Conservation (phyloP, 1,140 invertebrate species). For the Megathymus violae region DNA sequence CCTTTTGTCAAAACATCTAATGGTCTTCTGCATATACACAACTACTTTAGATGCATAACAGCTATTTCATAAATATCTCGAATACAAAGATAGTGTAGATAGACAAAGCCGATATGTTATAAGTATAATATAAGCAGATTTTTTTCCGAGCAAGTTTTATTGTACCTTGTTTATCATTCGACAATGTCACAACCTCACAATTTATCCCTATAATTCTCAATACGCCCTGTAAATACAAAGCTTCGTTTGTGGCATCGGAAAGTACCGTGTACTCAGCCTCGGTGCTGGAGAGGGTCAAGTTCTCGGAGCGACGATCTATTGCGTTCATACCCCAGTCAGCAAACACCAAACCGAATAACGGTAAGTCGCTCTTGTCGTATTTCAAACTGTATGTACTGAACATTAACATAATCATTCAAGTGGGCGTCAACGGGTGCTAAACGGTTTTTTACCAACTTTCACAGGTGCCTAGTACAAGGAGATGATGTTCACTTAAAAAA, state of each 20-base stretch:
- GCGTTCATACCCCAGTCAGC: conserved; percentile 56
- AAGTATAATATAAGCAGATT: too few species aligned
- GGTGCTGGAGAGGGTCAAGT: conserved; percentile 35
- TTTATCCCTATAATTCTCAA: conserved; percentile 32
- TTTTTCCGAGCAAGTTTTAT: conserved; percentile 36
- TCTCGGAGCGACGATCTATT: conserved; percentile 50
- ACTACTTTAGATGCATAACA: conserved; percentile 37
- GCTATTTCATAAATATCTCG: conserved; percentile 35
- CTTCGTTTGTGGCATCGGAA: conserved; percentile 33
- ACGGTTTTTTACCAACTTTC: too few species aligned
- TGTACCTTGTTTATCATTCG: conserved; percentile 42
- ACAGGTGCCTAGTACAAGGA: too few species aligned
- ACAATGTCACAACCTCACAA: conserved; percentile 37
- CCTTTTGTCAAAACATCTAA: too few species aligned
- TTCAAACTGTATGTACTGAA: conserved; percentile 33
- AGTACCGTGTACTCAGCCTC: conserved; percentile 35
- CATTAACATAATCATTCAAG: too few species aligned
- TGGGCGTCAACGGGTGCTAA: too few species aligned
- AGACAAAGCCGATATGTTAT: too few species aligned
- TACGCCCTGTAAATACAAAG: conserved; percentile 30
- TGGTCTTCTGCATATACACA: too few species aligned
- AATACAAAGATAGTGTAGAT: conserved; percentile 44
- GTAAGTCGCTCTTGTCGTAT: conserved; percentile 36
- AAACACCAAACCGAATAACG: conserved; percentile 49
- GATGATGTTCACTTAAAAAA: too few species aligned